Evolutionary conservation across 2,888 invertebrate species (phyloP).

Genomic region (Sycophila texana): DNA sequence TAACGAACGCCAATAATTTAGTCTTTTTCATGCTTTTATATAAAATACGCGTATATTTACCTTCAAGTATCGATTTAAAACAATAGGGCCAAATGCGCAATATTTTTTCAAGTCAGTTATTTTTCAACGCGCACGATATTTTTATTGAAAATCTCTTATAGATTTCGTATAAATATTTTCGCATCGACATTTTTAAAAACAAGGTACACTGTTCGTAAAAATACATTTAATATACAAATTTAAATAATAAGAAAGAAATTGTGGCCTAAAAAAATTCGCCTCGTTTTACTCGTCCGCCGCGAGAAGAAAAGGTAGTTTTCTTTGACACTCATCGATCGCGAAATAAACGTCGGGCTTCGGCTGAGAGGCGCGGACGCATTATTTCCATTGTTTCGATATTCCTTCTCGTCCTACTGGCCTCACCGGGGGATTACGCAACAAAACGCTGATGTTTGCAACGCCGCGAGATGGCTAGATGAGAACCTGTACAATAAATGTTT

Average conservation of each 20-base stretch:
- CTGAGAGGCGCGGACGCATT: constrained; percentile 1
- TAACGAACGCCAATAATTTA: constrained; percentile 4
- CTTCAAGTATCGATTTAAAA: constrained; percentile 11
- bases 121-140: too few relatives aligned
- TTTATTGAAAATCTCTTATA: too few relatives aligned
- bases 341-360: constrained; percentile 18
- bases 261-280: not conserved
- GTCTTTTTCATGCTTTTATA: constrained; percentile 13
- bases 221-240: too few relatives aligned
- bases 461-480: too few relatives aligned
- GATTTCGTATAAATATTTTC: too few relatives aligned
- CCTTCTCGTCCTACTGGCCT: constrained; percentile 27
- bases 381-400: constrained; percentile 20
- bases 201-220: not conserved
- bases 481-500: too few relatives aligned
- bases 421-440: constrained; percentile 6
- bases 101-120: constrained; percentile 10
- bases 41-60: constrained; percentile 21
- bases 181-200: not conserved
- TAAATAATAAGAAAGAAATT: too few relatives aligned
- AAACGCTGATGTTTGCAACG: not conserved
- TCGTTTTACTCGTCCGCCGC: not conserved
- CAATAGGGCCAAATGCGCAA: constrained; percentile 21
- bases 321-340: constrained; percentile 3
- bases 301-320: constrained; percentile 6